Conservation (phyloP, 2,113 vertebrate genomes). For the Hypomesus transpacificus region DNA sequence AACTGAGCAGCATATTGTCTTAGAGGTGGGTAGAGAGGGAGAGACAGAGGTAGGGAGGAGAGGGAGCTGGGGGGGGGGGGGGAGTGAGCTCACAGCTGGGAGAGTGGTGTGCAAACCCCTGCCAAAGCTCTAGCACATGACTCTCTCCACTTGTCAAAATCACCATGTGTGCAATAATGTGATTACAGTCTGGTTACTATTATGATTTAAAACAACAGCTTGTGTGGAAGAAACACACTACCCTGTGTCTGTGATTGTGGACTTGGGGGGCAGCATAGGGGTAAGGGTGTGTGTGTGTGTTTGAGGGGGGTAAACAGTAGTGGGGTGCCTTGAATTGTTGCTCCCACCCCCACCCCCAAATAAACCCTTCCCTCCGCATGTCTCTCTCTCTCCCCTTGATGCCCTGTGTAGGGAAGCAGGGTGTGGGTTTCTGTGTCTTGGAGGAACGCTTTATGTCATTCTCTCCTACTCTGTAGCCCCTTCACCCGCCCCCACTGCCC, state of each 20-base stretch:
- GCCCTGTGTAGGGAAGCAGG: conserved; percentile 49
- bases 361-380: conserved; percentile 58
- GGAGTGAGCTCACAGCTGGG: conserved; percentile 92
- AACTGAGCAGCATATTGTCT: conserved; percentile 51
- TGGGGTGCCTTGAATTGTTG: conserved; percentile 24
- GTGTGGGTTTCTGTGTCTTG: conserved; percentile 52
- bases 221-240: conserved; percentile 86
- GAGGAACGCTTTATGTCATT: conserved; percentile 57
- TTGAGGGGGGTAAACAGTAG: conserved; percentile 39
- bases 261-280: conserved; percentile 16
- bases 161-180: conserved; percentile 97
- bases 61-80: conserved; percentile 31
- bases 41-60: conserved; percentile 27
- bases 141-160: conserved; percentile 87
- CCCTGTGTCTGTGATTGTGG: conserved; percentile 28
- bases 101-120: conserved; percentile 79
- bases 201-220: conserved; percentile 98
- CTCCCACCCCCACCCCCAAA: conserved; percentile 14
- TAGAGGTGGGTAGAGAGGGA: conserved; percentile 8
- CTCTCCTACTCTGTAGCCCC: conserved; percentile 34
- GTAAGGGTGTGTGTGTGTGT: not conserved
- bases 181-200: conserved; percentile 98
- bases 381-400: conserved; percentile 30
- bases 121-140: conserved; percentile 98
- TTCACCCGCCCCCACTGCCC: conserved; percentile 46